Percentiles rank a stretch among this genome's conserved stretches.
Evolutionary conservation across 2,888 invertebrate genomes (phyloP).

Genomic region (Camptogramma bilineatum): DNA sequence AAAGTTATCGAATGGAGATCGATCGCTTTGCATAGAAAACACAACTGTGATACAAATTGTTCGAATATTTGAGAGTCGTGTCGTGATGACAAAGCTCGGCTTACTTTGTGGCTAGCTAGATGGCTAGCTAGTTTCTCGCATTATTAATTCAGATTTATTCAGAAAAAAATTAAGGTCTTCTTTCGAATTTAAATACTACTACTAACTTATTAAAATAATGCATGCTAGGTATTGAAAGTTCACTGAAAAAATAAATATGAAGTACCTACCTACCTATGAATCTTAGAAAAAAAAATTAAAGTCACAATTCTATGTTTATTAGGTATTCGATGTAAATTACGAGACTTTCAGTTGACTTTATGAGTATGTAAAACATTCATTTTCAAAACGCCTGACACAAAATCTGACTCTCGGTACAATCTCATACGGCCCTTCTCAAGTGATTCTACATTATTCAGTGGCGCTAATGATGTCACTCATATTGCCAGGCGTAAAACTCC

Average conservation of each 20-base stretch:
- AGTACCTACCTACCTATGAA: background rate
- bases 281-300: too few species aligned
- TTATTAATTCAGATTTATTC: too few species aligned
- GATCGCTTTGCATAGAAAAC: background rate
- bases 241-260: too few species aligned
- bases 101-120: too few species aligned
- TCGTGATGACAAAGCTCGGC: too few species aligned
- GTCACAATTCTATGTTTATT: background rate
- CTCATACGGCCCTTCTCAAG: conserved; percentile 21
- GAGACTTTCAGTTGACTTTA: background rate
- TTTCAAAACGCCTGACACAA: background rate
- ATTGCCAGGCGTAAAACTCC: conserved; percentile 10
- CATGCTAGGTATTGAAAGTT: too few species aligned
- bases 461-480: conserved; percentile 42
- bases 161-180: too few species aligned
- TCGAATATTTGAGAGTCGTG: background rate
- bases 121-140: too few species aligned
- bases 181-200: too few species aligned
- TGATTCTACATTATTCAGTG: conserved; percentile 38
- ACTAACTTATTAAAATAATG: too few species aligned
- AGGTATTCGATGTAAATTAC: background rate
- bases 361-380: background rate
- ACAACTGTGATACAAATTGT: background rate
- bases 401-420: conserved; percentile 2
- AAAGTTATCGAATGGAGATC: conserved; percentile 2